These are phyloP conservation scores for Stomatorhinus walkeri DNA, from an alignment of 2,797 vertebrate genomes.

Conservation along the genomic window DNA sequence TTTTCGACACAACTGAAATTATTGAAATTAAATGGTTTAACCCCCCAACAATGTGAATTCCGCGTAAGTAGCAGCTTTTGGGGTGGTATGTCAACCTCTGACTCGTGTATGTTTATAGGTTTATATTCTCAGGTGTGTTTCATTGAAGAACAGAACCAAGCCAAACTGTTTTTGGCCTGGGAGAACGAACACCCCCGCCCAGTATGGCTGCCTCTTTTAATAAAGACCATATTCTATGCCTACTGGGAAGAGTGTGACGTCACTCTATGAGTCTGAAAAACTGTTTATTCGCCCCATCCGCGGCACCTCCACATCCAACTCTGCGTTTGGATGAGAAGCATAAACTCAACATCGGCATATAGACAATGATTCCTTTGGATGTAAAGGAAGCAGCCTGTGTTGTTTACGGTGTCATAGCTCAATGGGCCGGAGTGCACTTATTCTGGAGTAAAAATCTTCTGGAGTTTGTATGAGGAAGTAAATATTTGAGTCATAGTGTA, in stretches of 20 bases:
- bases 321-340: background rate
- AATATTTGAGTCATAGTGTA: background rate
- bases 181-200: background rate
- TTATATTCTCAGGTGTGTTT: background rate
- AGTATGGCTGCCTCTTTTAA: background rate
- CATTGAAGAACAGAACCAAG: background rate
- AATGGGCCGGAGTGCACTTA: background rate
- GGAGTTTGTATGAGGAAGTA: background rate
- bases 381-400: background rate
- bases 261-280: background rate
- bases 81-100: background rate
- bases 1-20: background rate
- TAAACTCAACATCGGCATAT: background rate
- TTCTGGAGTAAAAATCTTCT: background rate
- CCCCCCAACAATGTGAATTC: background rate
- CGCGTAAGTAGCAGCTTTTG: background rate
- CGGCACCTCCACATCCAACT: background rate
- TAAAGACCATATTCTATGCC: constrained; percentile 4
- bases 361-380: background rate
- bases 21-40: background rate
- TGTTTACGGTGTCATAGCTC: background rate
- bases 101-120: background rate
- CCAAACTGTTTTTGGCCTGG: background rate
- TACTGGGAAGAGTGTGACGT: background rate
- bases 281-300: background rate